phyloP scores from a whole-genome alignment of 2,797 vertebrate species.

The Dallia pectoralis region DNA sequence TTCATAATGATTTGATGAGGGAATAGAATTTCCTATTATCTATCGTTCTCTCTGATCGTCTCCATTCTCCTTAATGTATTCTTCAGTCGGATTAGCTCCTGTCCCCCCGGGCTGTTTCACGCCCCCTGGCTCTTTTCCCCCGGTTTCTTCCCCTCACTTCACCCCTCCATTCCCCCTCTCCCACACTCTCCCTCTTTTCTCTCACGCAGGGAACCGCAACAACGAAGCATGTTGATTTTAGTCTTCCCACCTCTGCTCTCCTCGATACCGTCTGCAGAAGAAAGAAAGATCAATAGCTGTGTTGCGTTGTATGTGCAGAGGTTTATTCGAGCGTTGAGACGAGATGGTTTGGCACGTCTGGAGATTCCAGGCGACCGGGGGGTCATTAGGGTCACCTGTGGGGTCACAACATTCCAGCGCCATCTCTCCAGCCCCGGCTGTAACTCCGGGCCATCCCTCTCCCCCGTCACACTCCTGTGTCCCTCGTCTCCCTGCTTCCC shows the following conservation, averaged over 20 bases:
- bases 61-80: slow-evolving; percentile 19
- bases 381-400: slow-evolving; percentile 30
- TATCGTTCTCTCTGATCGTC: slow-evolving; percentile 15
- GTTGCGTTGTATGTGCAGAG: slow-evolving; percentile 39
- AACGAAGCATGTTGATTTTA: slow-evolving; percentile 77
- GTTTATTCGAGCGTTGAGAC: slow-evolving; percentile 23
- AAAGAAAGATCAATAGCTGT: slow-evolving; percentile 62
- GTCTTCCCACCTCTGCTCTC: slow-evolving; percentile 55
- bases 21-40: slow-evolving; percentile 14
- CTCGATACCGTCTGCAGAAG: slow-evolving; percentile 48
- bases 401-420: slow-evolving; percentile 25
- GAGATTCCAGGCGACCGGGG: slow-evolving; percentile 8
- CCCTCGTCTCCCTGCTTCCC: slow-evolving; percentile 1
- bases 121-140: slow-evolving; percentile 18
- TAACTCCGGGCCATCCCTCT: slow-evolving; percentile 5
- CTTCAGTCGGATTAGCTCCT: slow-evolving; percentile 30
- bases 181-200: neutral
- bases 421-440: slow-evolving; percentile 13
- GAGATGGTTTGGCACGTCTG: neutral
- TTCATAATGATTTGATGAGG: slow-evolving; percentile 35
- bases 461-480: slow-evolving; percentile 20
- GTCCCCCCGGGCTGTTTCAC: slow-evolving; percentile 19
- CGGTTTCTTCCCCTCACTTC: slow-evolving; percentile 39
- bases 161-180: slow-evolving; percentile 1
- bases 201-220: slow-evolving; percentile 55